Evolutionary conservation across 2,888 invertebrate genomes (phyloP).

Genomic region (Mesochorus sp.): DNA sequence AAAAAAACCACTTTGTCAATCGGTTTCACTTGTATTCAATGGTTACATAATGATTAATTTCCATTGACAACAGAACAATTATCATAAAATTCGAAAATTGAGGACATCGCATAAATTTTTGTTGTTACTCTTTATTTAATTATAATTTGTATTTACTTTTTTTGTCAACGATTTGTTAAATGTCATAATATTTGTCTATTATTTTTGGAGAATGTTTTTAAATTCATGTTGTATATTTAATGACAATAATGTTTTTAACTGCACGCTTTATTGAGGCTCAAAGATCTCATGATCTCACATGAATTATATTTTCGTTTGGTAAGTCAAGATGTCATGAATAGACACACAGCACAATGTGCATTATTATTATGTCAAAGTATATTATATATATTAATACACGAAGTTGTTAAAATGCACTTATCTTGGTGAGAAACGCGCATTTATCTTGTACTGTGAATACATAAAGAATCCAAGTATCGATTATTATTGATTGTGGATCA

Average conservation of each 20-base stretch:
- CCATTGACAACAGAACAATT: not conserved
- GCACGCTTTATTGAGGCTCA: too few species aligned
- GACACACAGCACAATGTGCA: not conserved
- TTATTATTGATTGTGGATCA: constrained; percentile 45
- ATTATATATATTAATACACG: not conserved
- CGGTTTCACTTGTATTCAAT: not conserved
- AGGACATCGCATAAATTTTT: not conserved
- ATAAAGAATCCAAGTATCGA: not conserved
- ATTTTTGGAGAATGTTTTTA: too few species aligned
- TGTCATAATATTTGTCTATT: too few species aligned
- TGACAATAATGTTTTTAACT: too few species aligned
- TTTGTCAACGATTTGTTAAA: too few species aligned
- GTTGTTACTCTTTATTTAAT: not conserved
- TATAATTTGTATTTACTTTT: not conserved
- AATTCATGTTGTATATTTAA: too few species aligned
- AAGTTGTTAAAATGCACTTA: constrained; percentile 10
- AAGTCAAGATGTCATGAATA: not conserved
- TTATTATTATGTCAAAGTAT: constrained; percentile 8
- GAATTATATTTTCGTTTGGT: constrained; percentile 16
- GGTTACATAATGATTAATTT: not conserved
- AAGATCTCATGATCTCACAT: constrained; percentile 20
- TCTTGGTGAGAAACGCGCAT: not conserved
- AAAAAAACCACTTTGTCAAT: constrained; percentile 22
- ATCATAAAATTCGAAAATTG: not conserved
- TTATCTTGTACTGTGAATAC: not conserved